Conservation (phyloP, 2,113 vertebrate species). For the Cochlearius cochlearius region DNA sequence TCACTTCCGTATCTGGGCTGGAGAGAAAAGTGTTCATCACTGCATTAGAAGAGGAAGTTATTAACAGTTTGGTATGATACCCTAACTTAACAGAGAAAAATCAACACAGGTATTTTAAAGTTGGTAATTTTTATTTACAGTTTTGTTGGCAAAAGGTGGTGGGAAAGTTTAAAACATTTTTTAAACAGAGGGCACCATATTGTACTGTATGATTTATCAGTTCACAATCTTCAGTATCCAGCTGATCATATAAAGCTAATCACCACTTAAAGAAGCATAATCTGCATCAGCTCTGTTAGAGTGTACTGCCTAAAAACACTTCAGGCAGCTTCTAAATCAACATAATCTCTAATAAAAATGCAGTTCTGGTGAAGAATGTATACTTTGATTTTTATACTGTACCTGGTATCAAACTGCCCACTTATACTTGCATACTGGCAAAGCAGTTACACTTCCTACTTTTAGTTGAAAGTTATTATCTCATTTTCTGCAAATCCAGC, state of each 20-base stretch:
- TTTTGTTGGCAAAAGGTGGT: conserved; percentile 71
- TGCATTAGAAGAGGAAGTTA: background rate
- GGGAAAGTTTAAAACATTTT: conserved; percentile 65
- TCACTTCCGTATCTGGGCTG: background rate
- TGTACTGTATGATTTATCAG: background rate
- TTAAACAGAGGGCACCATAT: conserved; percentile 58
- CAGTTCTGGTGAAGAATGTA: conserved; percentile 1
- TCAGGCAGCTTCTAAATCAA: conserved; percentile 60
- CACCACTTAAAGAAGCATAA: conserved; percentile 29
- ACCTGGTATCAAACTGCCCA: conserved; percentile 52
- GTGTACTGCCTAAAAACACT: conserved; percentile 8
- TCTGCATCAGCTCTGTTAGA: conserved; percentile 52
- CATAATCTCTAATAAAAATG: conserved; percentile 47
- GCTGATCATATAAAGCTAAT: conserved; percentile 53
- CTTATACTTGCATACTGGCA: conserved; percentile 47
- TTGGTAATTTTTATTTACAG: conserved; percentile 80
- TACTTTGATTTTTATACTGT: conserved; percentile 20
- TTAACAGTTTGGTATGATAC: background rate
- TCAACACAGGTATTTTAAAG: conserved; percentile 61
- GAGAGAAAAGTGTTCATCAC: background rate
- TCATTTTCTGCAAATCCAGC: conserved; percentile 56
- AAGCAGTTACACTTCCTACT: conserved; percentile 58
- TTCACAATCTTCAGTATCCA: conserved; percentile 50
- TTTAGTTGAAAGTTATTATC: conserved; percentile 39
- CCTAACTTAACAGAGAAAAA: conserved; percentile 36